These are phyloP conservation scores for Flexamia atlantica DNA, from an alignment of 2,888 invertebrate species.

Conservation along the genomic window DNA sequence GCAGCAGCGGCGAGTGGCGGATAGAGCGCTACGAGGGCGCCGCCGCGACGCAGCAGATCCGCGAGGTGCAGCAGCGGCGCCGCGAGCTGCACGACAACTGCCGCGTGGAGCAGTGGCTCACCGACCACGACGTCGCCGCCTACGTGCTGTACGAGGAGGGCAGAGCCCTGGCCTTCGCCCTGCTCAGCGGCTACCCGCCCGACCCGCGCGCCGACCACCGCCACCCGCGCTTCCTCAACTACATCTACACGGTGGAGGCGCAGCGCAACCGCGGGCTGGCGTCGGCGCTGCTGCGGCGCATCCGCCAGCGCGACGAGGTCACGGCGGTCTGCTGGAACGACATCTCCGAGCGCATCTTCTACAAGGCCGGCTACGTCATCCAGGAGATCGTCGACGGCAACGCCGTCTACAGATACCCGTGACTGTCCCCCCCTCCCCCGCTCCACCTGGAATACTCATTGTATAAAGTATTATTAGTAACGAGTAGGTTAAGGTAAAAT, in stretches of 20 bases:
- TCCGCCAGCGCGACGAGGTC: constrained; percentile 22
- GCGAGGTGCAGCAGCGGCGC: constrained; percentile 20
- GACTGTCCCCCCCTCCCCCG: neutral
- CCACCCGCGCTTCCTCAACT: constrained; percentile 37
- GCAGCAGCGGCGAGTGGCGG: neutral
- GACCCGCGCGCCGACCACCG: constrained; percentile 13
- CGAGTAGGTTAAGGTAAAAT: neutral
- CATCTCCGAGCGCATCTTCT: constrained; percentile 39
- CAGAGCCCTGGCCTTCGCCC: constrained; percentile 24
- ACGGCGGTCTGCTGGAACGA: constrained; percentile 52
- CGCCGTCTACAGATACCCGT: constrained; percentile 34
- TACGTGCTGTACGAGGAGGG: constrained; percentile 36
- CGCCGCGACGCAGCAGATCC: neutral
- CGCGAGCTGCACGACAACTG: constrained; percentile 46
- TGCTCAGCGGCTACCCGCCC: constrained; percentile 4
- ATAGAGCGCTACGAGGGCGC: constrained; percentile 35
- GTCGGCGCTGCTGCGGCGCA: constrained; percentile 17
- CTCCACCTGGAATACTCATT: neutral
- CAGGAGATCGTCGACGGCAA: constrained; percentile 38
- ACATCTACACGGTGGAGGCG: constrained; percentile 48
- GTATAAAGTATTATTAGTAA: constrained; percentile 33
- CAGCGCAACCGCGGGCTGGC: constrained; percentile 39
- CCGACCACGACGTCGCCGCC: constrained; percentile 37
- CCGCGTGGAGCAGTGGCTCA: constrained; percentile 29
- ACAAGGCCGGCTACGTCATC: constrained; percentile 35